These are phyloP conservation scores for Sclerodermus sp. DNA, from an alignment of 2,888 invertebrate genomes.

Conservation along the genomic window DNA sequence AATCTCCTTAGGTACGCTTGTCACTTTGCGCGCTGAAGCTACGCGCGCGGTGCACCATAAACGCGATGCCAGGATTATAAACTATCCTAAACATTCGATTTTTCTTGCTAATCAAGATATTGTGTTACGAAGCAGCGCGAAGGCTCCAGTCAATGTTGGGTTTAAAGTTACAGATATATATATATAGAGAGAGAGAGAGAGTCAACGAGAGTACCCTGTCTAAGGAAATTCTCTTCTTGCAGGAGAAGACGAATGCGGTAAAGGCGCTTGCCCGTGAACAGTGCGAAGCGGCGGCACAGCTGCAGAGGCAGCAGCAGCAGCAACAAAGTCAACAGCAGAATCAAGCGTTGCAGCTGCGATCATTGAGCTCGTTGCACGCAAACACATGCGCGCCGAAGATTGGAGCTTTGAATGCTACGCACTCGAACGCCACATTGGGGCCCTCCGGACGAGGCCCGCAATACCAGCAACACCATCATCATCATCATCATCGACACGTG, in stretches of 20 bases:
- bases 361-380: constrained; percentile 16
- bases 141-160: too few relatives aligned
- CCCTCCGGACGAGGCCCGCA: constrained; percentile 20
- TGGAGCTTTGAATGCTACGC: constrained; percentile 18
- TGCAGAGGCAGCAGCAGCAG: constrained; percentile 48
- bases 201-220: constrained; percentile 59
- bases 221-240: constrained; percentile 5
- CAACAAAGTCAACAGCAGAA: constrained; percentile 48
- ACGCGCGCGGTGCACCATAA: too few relatives aligned
- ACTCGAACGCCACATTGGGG: constrained; percentile 28
- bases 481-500: constrained; percentile 38
- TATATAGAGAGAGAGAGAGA: background rate
- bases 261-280: constrained; percentile 63
- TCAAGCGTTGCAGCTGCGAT: constrained; percentile 26
- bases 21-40: too few relatives aligned
- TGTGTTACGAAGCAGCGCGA: too few relatives aligned
- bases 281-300: constrained; percentile 50
- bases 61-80: too few relatives aligned
- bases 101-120: too few relatives aligned
- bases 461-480: constrained; percentile 22
- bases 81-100: too few relatives aligned
- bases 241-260: constrained; percentile 82
- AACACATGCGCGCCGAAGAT: constrained; percentile 26
- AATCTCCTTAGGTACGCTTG: too few relatives aligned
- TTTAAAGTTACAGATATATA: too few relatives aligned